Percentiles rank a stretch among this genome's conserved stretches.
phyloP scores from a whole-genome alignment of 2,113 vertebrate species.

The Nanger granti region DNA sequence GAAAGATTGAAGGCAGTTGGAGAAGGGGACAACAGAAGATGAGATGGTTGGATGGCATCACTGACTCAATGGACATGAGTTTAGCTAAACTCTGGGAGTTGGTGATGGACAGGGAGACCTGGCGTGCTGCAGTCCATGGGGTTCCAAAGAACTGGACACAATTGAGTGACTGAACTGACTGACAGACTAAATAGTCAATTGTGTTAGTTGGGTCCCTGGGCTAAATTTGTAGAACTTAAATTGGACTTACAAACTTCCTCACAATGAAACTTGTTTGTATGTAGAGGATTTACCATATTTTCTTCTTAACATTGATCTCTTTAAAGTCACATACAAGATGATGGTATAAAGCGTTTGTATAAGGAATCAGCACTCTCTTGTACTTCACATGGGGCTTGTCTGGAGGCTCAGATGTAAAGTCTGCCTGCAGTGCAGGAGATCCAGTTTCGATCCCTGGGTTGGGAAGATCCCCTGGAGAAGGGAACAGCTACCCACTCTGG shows the following conservation, averaged over 20 bases:
- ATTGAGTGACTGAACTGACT: background rate
- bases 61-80: background rate
- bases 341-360: background rate
- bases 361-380: background rate
- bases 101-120: background rate
- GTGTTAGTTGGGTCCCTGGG: background rate
- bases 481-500: background rate
- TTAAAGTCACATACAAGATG: background rate
- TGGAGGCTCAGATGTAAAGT: background rate
- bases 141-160: rapidly evolving
- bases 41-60: background rate
- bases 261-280: background rate
- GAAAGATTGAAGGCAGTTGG: background rate
- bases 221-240: background rate
- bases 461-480: background rate
- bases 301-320: background rate
- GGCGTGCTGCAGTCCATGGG: background rate
- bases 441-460: background rate
- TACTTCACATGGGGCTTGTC: background rate
- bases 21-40: background rate
- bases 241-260: background rate
- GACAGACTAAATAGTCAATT: background rate
- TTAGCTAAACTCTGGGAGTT: background rate
- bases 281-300: background rate
- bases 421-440: background rate